Conservation (phyloP, 2,888 invertebrate species). For the Globia sparganii region DNA sequence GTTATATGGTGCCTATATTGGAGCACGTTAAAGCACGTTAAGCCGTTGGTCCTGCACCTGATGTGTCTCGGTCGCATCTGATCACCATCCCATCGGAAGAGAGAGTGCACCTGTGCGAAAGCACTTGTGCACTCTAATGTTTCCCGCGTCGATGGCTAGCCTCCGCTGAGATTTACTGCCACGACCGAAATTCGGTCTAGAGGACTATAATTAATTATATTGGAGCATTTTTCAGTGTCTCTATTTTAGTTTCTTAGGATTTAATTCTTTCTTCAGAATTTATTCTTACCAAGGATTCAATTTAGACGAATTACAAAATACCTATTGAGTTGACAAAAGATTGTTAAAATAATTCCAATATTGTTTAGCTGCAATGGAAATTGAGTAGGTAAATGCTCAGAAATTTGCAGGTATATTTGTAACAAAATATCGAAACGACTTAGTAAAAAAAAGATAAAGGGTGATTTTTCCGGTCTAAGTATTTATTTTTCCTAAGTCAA, state of each 20-base stretch:
- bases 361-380: background rate
- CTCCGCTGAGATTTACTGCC: too few species aligned
- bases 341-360: background rate
- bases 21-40: background rate
- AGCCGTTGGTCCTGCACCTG: too few species aligned
- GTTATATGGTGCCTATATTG: background rate
- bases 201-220: background rate
- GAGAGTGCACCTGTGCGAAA: too few species aligned
- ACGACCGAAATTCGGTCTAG: too few species aligned
- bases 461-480: background rate
- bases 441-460: background rate
- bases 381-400: background rate
- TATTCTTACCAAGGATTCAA: background rate
- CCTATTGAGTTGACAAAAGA: background rate
- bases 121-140: too few species aligned
- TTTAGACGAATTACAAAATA: background rate
- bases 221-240: background rate
- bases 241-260: background rate
- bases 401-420: background rate
- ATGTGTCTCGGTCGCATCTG: too few species aligned
- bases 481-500: constrained; percentile 41
- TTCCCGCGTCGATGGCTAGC: too few species aligned
- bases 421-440: background rate
- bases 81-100: too few species aligned
- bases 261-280: too few species aligned